Conservation (phyloP, 53 echinoderm and acorn worm species). For the Apostichopus leukothele region DNA sequence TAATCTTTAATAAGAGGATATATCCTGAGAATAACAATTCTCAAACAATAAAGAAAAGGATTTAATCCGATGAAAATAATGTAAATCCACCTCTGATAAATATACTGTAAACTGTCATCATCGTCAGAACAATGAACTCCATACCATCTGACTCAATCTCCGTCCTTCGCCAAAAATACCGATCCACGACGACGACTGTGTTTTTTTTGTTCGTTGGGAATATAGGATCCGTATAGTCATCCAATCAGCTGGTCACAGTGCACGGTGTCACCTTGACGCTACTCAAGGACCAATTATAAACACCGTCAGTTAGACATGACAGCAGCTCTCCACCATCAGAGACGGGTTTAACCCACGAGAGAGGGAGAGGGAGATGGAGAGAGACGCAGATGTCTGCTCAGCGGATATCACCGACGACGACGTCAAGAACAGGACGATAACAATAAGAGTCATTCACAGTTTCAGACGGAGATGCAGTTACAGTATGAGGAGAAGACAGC, state of each 20-base stretch:
- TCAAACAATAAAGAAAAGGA: no score
- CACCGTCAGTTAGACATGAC: conserved; percentile 6
- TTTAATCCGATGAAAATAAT: no score
- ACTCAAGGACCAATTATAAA: conserved; percentile 34
- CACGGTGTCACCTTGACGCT: conserved; percentile 4
- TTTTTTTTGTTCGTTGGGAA: neutral
- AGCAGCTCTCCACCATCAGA: neutral
- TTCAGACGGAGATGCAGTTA: neutral
- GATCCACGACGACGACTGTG: no score
- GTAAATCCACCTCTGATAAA: no score
- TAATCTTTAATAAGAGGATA: no score
- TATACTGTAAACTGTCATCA: no score
- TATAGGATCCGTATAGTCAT: neutral
- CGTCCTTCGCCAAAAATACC: no score
- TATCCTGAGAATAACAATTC: no score
- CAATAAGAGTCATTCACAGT: neutral
- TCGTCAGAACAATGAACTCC: no score
- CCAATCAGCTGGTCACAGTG: neutral
- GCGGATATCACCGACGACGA: neutral
- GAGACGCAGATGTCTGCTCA: neutral
- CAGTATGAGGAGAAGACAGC: neutral
- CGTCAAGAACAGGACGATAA: neutral
- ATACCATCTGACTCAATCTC: no score
- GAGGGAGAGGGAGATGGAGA: neutral
- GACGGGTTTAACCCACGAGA: neutral